Base-by-base conservation (phyloP, 2,113 vertebrate genomes). In the Mugil cephalus region DNA sequence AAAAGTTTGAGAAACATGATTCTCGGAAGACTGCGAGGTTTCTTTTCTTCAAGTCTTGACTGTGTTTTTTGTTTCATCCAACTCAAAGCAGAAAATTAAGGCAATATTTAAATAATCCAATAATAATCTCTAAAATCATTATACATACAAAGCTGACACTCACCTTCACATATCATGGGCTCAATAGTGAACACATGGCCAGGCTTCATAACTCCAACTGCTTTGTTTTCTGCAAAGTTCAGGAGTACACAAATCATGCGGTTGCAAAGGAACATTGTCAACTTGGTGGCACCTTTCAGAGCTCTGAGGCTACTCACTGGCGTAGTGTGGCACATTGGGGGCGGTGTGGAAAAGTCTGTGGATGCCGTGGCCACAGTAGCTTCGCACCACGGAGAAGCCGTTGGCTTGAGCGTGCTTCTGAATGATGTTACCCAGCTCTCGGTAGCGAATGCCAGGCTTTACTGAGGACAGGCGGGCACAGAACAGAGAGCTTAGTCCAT, bases 101-200 rank as follows among this genome's bases (percentile, higher is more conserved):
- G n/a, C n/a, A n/a, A n/a, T n/a, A n/a, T n/a, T n/a, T n/a, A n/a
- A n/a, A n/a, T n/a, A n/a, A n/a, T n/a, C n/a, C n/a, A n/a, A n/a
- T n/a, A n/a, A n/a, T n/a, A n/a, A n/a, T 30, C 15, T 42, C 6
- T 42, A 42, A 42, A 42, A 42, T 14, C 3, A 42, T 21, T 21
- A 61, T 39, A 45, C 38, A 69, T 9, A 51, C 13, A 56, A 21
- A 56, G 3, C 15, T 12, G 17, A 1, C 14, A 69, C 93, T 96
- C 82, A 99, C 98, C 98, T 96, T 99, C 98, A 91, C 97, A 99
- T 76, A 99, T 99, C 98, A 99, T 99, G 75, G 98, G 98, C 79
- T 99, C 98, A 55, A 99, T 98, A 85, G 98, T 99, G 90, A 99
- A 99, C 45, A 98, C 96, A 1, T 99, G 98, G 36, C 98, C 98